Conservation (phyloP, 1,140 invertebrate genomes). For the Tetragonula clypearis region DNA sequence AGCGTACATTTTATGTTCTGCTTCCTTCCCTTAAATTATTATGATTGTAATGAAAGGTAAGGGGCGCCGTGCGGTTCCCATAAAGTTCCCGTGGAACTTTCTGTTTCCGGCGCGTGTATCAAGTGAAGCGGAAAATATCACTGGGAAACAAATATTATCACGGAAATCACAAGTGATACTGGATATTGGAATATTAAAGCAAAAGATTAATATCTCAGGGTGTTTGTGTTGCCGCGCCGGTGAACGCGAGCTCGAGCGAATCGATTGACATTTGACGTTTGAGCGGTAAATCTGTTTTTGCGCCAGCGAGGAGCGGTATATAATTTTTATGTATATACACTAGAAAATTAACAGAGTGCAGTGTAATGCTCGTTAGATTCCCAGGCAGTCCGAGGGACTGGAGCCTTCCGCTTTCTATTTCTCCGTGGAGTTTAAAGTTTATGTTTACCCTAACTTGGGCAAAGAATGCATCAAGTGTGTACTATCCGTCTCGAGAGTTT, state of each 20-base stretch:
- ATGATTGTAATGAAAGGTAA: neutral
- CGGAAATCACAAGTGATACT: neutral
- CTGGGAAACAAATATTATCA: neutral
- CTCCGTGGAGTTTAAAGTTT: conserved; percentile 57
- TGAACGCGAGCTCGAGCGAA: too few relatives aligned
- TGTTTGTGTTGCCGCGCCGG: too few relatives aligned
- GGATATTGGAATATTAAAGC: neutral
- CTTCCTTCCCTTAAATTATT: conserved; percentile 2
- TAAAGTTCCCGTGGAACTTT: neutral
- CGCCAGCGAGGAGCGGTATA: neutral
- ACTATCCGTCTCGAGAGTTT: conserved; percentile 66
- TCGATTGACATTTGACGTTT: neutral
- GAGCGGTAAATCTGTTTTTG: too few relatives aligned
- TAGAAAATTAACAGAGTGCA: conserved; percentile 32
- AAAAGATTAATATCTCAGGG: neutral
- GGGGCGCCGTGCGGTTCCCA: neutral
- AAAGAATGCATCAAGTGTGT: conserved; percentile 69
- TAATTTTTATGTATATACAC: neutral
- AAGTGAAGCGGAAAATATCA: neutral
- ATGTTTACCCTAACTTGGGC: conserved; percentile 64
- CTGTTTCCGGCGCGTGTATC: neutral
- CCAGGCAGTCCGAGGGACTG: neutral
- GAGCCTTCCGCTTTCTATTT: conserved; percentile 22
- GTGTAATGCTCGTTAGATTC: conserved; percentile 37
- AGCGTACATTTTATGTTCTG: neutral